Evolutionary conservation across 2,888 invertebrate species (phyloP).

Genomic region (Odontothrips loti): DNA sequence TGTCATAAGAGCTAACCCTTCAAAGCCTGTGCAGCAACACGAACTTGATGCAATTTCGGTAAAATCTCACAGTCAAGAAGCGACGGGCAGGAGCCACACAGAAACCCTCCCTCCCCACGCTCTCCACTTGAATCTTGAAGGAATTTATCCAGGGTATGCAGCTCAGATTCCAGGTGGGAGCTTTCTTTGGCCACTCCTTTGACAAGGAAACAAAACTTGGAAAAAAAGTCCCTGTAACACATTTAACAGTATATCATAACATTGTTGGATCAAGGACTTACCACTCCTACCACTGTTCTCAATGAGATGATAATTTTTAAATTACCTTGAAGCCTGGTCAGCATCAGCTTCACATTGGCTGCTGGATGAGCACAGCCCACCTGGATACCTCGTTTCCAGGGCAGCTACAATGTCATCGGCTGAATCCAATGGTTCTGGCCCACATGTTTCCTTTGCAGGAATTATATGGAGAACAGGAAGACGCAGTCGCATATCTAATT

Average conservation of each 20-base stretch:
- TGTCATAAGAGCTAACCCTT: constrained; percentile 35
- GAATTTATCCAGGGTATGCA: constrained; percentile 34
- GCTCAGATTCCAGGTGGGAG: constrained; percentile 38
- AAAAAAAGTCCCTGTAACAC: constrained; percentile 38
- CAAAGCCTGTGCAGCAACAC: constrained; percentile 38
- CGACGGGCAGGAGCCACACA: constrained; percentile 37
- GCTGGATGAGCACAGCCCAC: constrained; percentile 34
- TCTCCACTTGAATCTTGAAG: constrained; percentile 28
- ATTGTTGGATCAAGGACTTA: too few relatives aligned
- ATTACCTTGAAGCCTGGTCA: constrained; percentile 38
- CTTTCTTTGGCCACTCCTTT: constrained; percentile 38
- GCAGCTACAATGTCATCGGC: constrained; percentile 38
- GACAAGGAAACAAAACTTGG: constrained; percentile 39
- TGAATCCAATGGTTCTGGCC: constrained; percentile 38
- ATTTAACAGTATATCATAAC: too few relatives aligned
- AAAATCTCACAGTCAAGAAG: constrained; percentile 39
- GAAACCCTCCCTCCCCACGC: constrained; percentile 32
- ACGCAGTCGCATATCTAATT: not conserved
- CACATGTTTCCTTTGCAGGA: constrained; percentile 22
- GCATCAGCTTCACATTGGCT: constrained; percentile 37
- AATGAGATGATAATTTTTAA: too few relatives aligned
- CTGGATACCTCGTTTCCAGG: constrained; percentile 37
- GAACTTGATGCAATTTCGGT: constrained; percentile 40
- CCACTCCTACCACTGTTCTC: too few relatives aligned
- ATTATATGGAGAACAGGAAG: not conserved